phyloP scores from a whole-genome alignment of 92 coral and sea anemone species.

The Isaurus tuberculatus region DNA sequence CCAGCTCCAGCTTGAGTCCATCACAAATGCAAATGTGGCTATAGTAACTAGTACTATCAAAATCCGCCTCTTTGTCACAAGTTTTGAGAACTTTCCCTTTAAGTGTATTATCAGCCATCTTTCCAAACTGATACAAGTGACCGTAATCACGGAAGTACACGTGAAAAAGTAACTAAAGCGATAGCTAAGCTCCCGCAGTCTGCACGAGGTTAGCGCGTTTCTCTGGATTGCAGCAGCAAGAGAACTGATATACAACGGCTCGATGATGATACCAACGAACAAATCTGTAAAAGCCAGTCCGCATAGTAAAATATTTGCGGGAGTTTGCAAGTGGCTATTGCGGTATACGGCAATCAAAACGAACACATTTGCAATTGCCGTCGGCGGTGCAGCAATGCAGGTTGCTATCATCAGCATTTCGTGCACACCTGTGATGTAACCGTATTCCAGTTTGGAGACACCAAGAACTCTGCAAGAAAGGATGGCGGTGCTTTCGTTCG shows the following conservation, averaged over 20 bases:
- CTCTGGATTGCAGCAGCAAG: constrained; percentile 23
- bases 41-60: not conserved
- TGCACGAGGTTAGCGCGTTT: constrained; percentile 9
- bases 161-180: constrained; percentile 41
- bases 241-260: constrained; percentile 17
- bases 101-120: constrained; percentile 27
- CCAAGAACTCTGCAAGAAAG: constrained; percentile 21
- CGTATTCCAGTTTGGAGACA: constrained; percentile 29
- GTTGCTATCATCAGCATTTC: constrained; percentile 20
- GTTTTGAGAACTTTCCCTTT: constrained; percentile 17
- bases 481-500: not conserved
- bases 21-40: not conserved
- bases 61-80: not conserved
- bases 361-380: constrained; percentile 27
- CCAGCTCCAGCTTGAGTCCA: constrained; percentile 43
- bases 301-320: constrained; percentile 10
- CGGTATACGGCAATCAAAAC: constrained; percentile 20
- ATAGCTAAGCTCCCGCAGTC: constrained; percentile 21
- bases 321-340: constrained; percentile 18
- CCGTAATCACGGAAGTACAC: not conserved
- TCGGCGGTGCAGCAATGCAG: constrained; percentile 15
- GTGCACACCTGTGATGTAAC: constrained; percentile 32
- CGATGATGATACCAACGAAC: constrained; percentile 33
- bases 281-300: constrained; percentile 37
- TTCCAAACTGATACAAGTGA: constrained; percentile 25